A percentile compares a stretch with the other conserved stretches of the same genome.
These are phyloP conservation scores for Mungos mungo DNA, from an alignment of 2,113 vertebrate genomes.

Conservation along the genomic window DNA sequence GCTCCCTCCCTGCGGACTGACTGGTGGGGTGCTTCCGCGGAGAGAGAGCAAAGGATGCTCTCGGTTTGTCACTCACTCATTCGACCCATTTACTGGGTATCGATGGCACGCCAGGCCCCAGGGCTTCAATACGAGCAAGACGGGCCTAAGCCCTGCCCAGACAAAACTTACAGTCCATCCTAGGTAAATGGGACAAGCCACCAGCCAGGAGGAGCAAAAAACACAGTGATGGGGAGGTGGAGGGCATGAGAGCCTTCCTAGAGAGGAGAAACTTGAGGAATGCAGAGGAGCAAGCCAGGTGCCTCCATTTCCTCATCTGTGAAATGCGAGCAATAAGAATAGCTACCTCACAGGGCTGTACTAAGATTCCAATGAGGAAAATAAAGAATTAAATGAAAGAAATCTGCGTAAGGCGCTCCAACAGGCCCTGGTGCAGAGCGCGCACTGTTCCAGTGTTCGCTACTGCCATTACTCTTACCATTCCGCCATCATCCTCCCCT, in stretches of 20 bases:
- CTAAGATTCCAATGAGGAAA: neutral
- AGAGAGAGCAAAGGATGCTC: neutral
- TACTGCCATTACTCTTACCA: neutral
- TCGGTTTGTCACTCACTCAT: neutral
- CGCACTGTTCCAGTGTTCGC: neutral
- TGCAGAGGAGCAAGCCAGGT: neutral
- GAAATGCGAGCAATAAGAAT: neutral
- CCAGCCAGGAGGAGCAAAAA: neutral
- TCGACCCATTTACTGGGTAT: neutral
- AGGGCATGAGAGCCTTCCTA: neutral
- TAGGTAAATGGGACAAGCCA: neutral
- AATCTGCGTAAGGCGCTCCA: neutral
- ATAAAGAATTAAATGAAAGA: neutral
- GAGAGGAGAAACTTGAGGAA: neutral
- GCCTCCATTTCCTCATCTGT: neutral
- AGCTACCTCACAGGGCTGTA: neutral
- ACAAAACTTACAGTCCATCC: neutral
- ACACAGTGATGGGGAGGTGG: too few relatives aligned
- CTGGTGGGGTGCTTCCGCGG: neutral
- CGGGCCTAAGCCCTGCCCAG: neutral
- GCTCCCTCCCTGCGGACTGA: neutral
- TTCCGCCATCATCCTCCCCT: too few relatives aligned
- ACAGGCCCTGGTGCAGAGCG: neutral
- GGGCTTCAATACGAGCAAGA: neutral
- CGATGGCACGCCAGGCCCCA: neutral